Evolutionary conservation across 2,888 invertebrate species (phyloP).

Genomic region (Frankliniella intonsa): DNA sequence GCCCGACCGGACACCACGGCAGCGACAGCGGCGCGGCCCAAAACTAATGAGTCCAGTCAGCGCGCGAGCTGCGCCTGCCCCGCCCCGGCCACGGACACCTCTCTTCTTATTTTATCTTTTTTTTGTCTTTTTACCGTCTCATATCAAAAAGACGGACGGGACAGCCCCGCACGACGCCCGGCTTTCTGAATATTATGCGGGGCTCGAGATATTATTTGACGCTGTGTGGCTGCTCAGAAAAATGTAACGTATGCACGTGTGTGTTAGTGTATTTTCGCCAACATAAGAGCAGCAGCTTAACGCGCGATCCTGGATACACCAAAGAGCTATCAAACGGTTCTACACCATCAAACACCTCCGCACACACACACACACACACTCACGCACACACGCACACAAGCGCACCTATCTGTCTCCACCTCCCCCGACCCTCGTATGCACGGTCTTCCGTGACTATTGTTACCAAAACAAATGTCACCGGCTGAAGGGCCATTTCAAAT

Average conservation of each 20-base stretch:
- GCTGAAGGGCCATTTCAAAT: slow-evolving; percentile 21
- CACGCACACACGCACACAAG: neutral
- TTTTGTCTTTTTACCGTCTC: too few relatives aligned
- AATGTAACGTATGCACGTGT: neutral
- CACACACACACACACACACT: neutral
- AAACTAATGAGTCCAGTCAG: neutral
- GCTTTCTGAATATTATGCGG: too few relatives aligned
- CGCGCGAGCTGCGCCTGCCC: too few relatives aligned
- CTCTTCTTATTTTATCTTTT: too few relatives aligned
- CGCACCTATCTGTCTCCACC: neutral
- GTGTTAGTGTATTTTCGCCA: too few relatives aligned
- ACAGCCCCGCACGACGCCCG: too few relatives aligned
- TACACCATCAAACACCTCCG: neutral
- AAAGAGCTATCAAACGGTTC: neutral
- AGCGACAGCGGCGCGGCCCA: neutral
- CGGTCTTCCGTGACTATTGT: slow-evolving; percentile 24
- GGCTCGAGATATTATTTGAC: too few relatives aligned
- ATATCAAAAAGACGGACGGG: too few relatives aligned
- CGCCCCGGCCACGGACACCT: too few relatives aligned
- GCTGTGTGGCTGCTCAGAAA: too few relatives aligned
- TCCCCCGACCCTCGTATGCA: neutral
- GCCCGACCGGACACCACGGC: neutral
- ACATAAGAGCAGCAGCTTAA: too few relatives aligned
- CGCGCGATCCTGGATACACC: too few relatives aligned
- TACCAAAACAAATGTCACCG: slow-evolving; percentile 24